Evolutionary conservation across 2,888 invertebrate genomes (phyloP).

Genomic region (Nomada hirtipes): DNA sequence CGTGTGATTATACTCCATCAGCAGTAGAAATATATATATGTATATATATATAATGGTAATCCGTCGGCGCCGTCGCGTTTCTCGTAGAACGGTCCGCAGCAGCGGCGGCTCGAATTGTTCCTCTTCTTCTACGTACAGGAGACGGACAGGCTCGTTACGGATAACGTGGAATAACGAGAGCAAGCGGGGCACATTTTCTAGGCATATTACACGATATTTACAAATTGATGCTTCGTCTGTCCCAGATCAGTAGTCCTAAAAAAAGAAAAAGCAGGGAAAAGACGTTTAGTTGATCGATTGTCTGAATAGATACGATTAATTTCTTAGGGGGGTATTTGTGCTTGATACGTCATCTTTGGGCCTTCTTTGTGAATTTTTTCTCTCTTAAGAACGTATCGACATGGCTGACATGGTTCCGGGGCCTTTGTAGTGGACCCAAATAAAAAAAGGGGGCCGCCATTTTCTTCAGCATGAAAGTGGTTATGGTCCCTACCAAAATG

Average conservation of each 20-base stretch:
- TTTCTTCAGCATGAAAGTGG: too few species aligned
- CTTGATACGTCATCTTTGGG: too few species aligned
- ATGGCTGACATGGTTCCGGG: too few species aligned
- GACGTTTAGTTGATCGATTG: too few species aligned
- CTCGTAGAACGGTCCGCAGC: slow-evolving; percentile 1
- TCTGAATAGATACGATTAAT: too few species aligned
- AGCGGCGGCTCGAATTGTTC: neutral
- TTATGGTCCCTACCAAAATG: too few species aligned
- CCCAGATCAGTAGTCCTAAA: slow-evolving; percentile 78
- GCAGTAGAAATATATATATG: slow-evolving; percentile 46
- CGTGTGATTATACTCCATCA: slow-evolving; percentile 52
- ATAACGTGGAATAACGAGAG: slow-evolving; percentile 63
- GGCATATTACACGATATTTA: slow-evolving; percentile 83
- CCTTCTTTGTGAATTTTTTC: too few species aligned
- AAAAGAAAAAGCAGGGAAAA: slow-evolving; percentile 44
- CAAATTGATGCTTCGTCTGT: slow-evolving; percentile 76
- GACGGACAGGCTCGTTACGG: slow-evolving; percentile 24
- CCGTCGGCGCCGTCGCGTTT: slow-evolving; percentile 19
- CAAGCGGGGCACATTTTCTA: slow-evolving; percentile 76
- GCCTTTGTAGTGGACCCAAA: too few species aligned
- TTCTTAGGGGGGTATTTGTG: too few species aligned
- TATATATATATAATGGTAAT: slow-evolving; percentile 13
- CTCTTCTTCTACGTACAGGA: neutral
- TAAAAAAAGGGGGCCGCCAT: too few species aligned
- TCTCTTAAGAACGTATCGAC: too few species aligned